Conservation (phyloP, 2,888 invertebrate species). For the Drosophila paracracens region DNA sequence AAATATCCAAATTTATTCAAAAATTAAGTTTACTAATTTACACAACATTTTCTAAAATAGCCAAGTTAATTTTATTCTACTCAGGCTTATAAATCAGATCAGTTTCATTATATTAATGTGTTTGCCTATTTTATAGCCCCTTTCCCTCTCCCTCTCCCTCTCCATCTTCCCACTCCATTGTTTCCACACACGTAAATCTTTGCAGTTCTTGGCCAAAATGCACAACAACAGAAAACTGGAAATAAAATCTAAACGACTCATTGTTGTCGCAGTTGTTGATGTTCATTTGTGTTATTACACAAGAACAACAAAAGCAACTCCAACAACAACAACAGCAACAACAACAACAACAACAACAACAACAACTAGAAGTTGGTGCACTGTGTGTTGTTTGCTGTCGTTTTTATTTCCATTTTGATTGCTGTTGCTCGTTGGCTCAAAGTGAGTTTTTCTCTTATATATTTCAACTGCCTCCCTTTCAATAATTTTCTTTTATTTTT, state of each 20-base stretch:
- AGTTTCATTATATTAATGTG: neutral
- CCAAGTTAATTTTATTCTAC: neutral
- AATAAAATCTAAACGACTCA: constrained; percentile 7
- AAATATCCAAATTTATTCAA: neutral
- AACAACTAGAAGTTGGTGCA: constrained; percentile 14
- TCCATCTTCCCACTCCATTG: constrained; percentile 4
- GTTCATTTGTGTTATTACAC: constrained; percentile 33
- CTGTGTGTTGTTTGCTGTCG: constrained; percentile 28
- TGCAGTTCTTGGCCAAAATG: constrained; percentile 24
- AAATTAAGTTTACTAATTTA: no score
- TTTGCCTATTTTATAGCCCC: neutral
- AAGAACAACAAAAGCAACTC: constrained; percentile 10
- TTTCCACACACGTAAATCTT: neutral
- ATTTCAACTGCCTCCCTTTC: constrained; percentile 11
- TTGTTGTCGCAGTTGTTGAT: constrained; percentile 28
- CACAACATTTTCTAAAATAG: neutral
- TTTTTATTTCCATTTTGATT: constrained; percentile 76
- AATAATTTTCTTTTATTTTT: constrained; percentile 11
- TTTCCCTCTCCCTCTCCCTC: no score
- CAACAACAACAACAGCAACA: constrained; percentile 18
- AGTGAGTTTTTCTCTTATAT: constrained; percentile 46
- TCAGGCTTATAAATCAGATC: neutral
- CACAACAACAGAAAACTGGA: neutral
- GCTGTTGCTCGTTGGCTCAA: constrained; percentile 43
- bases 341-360: constrained; percentile 8